A percentile compares a stretch with the other conserved stretches of the same genome.
These are phyloP conservation scores for Xestoiulus laeticollis DNA, from an alignment of 2,888 invertebrate species.

Conservation along the genomic window DNA sequence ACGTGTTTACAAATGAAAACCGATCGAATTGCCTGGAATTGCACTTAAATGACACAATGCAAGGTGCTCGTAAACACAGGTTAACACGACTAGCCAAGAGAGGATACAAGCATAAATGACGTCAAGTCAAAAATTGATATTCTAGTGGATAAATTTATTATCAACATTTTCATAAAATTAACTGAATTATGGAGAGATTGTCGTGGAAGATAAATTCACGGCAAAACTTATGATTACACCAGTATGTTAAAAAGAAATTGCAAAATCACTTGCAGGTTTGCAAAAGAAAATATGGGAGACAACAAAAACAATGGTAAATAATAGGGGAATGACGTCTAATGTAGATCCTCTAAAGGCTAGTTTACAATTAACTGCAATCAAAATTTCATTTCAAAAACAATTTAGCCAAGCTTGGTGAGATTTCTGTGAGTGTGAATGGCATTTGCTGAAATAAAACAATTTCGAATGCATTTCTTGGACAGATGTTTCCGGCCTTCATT, in stretches of 20 bases:
- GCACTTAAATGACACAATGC: no score
- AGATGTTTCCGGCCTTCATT: neutral
- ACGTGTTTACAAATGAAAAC: no score
- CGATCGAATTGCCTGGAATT: no score
- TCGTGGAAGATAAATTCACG: neutral
- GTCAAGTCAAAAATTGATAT: neutral
- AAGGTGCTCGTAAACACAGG: no score
- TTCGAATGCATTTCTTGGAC: neutral
- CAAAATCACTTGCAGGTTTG: neutral
- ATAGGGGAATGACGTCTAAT: neutral
- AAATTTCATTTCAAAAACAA: neutral
- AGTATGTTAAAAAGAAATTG: neutral
- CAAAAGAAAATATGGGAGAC: no score
- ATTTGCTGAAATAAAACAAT: constrained; percentile 32
- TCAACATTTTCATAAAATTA: neutral
- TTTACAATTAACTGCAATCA: neutral
- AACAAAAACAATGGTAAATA: no score
- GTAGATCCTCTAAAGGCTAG: neutral
- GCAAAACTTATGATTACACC: neutral
- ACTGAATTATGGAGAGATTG: neutral
- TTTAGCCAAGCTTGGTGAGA: neutral
- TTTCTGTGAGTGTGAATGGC: neutral
- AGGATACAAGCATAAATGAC: neutral
- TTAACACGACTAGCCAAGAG: neutral
- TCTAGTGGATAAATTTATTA: no score